phyloP scores from a whole-genome alignment of 2,888 invertebrate species.

The Netelia virgata region DNA sequence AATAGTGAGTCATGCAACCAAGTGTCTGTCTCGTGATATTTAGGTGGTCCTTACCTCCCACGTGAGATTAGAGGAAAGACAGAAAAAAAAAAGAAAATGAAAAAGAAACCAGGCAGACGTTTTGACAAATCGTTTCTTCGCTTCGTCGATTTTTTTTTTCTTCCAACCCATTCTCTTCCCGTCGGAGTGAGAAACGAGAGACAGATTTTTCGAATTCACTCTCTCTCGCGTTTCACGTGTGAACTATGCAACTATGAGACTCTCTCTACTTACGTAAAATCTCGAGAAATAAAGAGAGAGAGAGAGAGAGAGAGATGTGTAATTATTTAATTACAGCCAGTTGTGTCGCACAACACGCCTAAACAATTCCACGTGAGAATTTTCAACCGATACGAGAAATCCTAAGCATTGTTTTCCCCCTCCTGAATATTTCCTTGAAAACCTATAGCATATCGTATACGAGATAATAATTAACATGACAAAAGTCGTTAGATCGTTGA shows the following conservation, averaged over 20 bases:
- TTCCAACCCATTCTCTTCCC: not conserved
- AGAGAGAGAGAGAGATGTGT: not conserved
- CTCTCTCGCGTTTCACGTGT: not conserved
- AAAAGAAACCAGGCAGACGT: not conserved
- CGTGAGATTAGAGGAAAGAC: not conserved
- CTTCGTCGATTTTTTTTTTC: not conserved
- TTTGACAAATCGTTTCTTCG: conserved; percentile 3
- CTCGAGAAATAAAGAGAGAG: not conserved
- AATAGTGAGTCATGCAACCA: conserved; percentile 56
- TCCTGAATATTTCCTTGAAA: not conserved
- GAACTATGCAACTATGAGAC: conserved; percentile 16
- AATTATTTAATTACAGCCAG: conserved; percentile 22
- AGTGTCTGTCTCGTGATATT: conserved; percentile 26
- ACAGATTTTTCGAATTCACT: conserved; percentile 7
- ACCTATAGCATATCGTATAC: not conserved
- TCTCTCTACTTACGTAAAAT: conserved; percentile 34
- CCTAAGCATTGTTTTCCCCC: not conserved
- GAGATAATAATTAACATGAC: conserved; percentile 33
- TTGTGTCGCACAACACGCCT: not conserved
- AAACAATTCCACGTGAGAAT: conserved; percentile 23
- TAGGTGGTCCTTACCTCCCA: conserved; percentile 10
- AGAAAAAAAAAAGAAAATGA: not conserved
- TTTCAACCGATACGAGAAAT: conserved; percentile 9
- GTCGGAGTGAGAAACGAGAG: not conserved
- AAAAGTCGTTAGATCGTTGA: conserved; percentile 14